These are phyloP conservation scores for Xiphorhynchus elegans DNA, from an alignment of 2,113 vertebrate species.

Conservation along the genomic window DNA sequence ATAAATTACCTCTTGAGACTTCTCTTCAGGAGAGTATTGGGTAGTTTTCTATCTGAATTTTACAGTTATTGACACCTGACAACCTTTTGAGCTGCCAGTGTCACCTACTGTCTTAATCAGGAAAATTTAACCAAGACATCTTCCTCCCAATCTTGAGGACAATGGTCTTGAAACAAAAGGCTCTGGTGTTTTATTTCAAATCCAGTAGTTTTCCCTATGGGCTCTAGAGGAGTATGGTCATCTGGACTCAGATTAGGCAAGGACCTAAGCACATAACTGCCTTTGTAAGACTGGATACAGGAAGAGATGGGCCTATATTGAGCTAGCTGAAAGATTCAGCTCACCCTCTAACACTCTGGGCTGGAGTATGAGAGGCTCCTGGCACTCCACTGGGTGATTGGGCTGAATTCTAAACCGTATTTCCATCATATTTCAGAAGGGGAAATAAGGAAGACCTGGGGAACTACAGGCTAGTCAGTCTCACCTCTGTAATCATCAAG, in stretches of 20 bases:
- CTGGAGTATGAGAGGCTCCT: not conserved
- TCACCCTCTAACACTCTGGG: not conserved
- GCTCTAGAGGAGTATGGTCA: not conserved
- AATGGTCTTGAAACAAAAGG: not conserved
- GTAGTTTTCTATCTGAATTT: not conserved
- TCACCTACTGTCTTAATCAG: not conserved
- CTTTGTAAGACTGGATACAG: not conserved
- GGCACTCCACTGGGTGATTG: fast-evolving
- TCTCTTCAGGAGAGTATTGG: not conserved
- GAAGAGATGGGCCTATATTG: not conserved
- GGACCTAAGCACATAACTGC: not conserved
- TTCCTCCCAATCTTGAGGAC: not conserved
- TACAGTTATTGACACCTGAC: not conserved
- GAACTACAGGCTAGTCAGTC: not conserved
- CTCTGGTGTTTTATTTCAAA: not conserved
- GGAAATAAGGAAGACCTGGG: not conserved
- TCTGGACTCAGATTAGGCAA: not conserved
- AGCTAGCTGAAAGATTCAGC: not conserved
- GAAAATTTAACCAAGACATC: not conserved
- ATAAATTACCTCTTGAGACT: not conserved
- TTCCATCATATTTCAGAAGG: not conserved
- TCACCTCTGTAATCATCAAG: not conserved
- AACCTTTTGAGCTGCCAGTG: not conserved
- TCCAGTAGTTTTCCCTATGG: not conserved
- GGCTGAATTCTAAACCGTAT: not conserved